Conservation (phyloP, 1,140 invertebrate species). For the Formica selysi region DNA sequence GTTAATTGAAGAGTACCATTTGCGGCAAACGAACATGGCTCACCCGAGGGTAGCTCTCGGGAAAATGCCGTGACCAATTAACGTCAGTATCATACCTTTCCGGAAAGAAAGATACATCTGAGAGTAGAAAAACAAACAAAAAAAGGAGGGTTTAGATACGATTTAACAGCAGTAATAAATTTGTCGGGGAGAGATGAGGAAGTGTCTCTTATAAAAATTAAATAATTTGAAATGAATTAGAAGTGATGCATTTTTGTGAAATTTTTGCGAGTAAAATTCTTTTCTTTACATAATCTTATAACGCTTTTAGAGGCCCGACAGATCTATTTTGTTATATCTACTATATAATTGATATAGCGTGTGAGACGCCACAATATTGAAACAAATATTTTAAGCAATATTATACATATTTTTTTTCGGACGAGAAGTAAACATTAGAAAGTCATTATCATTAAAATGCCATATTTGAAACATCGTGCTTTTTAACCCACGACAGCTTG, state of each 20-base stretch:
- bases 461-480: background rate
- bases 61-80: slow-evolving; percentile 50
- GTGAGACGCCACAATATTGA: background rate
- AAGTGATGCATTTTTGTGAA: background rate
- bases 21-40: background rate
- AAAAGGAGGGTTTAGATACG: background rate
- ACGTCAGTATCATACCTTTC: slow-evolving; percentile 16
- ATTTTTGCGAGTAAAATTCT: background rate
- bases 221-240: background rate
- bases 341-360: background rate
- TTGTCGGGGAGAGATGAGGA: background rate
- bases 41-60: slow-evolving; percentile 3
- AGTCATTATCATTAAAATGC: slow-evolving; percentile 3
- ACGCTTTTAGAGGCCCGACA: background rate
- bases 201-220: background rate
- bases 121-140: background rate
- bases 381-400: background rate
- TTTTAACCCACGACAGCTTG: slow-evolving; percentile 26
- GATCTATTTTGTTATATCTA: background rate
- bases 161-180: slow-evolving; percentile 26
- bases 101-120: background rate
- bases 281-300: background rate
- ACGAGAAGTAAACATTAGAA: background rate
- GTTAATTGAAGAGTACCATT: slow-evolving; percentile 23
- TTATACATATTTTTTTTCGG: background rate